These are phyloP conservation scores for Frieseomelitta varia DNA, from an alignment of 1,140 invertebrate genomes.

Conservation along the genomic window DNA sequence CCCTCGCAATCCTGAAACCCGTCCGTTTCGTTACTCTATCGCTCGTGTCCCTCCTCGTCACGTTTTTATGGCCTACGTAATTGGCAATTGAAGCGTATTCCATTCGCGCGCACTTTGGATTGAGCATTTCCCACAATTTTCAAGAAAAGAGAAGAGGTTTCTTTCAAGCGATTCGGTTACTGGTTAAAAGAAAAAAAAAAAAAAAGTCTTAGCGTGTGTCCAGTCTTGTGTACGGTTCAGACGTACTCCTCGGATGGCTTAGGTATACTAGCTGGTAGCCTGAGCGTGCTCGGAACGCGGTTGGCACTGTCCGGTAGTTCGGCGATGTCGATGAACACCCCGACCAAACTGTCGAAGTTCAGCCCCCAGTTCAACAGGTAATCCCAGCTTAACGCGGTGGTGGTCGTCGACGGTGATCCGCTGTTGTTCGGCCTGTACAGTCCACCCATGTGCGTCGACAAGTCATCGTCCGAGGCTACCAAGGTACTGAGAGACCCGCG, in stretches of 20 bases:
- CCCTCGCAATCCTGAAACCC: neutral
- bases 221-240: constrained; percentile 66
- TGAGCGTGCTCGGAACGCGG: constrained; percentile 84
- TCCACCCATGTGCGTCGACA: constrained; percentile 88
- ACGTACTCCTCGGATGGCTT: constrained; percentile 92
- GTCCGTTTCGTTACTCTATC: neutral
- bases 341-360: constrained; percentile 96
- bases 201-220: neutral
- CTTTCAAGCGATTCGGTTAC: too few relatives aligned
- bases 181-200: too few relatives aligned
- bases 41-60: neutral
- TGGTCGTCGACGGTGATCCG: constrained; percentile 86
- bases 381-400: constrained; percentile 91
- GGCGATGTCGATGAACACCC: constrained; percentile 98
- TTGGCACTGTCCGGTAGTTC: constrained; percentile 92
- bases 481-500: constrained; percentile 95
- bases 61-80: neutral
- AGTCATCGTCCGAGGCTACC: constrained; percentile 95
- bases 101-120: neutral
- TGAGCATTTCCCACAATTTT: neutral
- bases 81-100: constrained; percentile 24
- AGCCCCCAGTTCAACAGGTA: constrained; percentile 97
- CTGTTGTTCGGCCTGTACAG: constrained; percentile 88
- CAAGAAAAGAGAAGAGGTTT: neutral
- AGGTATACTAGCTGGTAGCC: constrained; percentile 86